phyloP scores from a whole-genome alignment of 2,888 invertebrate genomes.

The Netelia inedita region DNA sequence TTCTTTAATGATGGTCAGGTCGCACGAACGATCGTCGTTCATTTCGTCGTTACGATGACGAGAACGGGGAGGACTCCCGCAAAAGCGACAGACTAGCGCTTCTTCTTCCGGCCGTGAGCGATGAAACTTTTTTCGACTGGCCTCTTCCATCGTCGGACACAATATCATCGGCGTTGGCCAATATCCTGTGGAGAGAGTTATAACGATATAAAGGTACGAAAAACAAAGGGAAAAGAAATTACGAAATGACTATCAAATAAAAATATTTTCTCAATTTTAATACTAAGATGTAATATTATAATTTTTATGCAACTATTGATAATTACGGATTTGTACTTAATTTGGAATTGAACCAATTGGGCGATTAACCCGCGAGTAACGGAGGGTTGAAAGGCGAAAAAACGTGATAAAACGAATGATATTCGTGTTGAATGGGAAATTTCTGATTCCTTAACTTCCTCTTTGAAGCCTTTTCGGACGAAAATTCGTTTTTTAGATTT shows the following conservation, averaged over 20 bases:
- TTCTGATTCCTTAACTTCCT: no score
- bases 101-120: constrained; percentile 51
- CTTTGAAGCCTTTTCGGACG: no score
- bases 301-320: no score
- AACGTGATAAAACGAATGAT: no score
- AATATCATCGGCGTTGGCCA: constrained; percentile 52
- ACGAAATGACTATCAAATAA: background rate
- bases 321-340: no score
- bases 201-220: constrained; percentile 3
- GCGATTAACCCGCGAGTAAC: no score
- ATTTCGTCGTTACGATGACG: constrained; percentile 61
- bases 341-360: no score
- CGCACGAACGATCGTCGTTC: constrained; percentile 34
- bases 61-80: constrained; percentile 62
- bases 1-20: constrained; percentile 24
- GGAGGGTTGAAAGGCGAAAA: no score
- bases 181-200: constrained; percentile 35
- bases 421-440: no score
- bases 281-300: no score
- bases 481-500: no score
- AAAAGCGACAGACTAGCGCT: constrained; percentile 61
- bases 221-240: background rate
- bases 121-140: constrained; percentile 58
- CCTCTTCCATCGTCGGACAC: constrained; percentile 67
- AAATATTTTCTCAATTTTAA: background rate